Percentiles rank a stretch among this genome's conserved stretches.
phyloP scores from a whole-genome alignment of 2,797 vertebrate species.

The Bovichtus variegatus region DNA sequence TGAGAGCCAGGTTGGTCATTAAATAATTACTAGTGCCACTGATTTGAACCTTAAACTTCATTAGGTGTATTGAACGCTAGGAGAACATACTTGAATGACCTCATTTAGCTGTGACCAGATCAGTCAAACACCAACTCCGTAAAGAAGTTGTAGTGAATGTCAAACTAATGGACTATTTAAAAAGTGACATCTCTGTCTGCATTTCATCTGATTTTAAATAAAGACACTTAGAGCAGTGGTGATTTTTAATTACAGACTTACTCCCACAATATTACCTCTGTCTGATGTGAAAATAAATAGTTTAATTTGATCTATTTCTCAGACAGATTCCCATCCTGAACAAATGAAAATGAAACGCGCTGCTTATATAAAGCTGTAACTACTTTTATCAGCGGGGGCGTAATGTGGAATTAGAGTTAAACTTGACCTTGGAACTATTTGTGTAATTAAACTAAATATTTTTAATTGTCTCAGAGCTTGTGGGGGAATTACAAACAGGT shows the following conservation, averaged over 20 bases:
- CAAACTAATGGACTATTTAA: conserved; percentile 39
- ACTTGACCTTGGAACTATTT: conserved; percentile 36
- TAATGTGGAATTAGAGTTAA: conserved; percentile 3
- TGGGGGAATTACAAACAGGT: conserved; percentile 34
- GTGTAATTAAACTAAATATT: conserved; percentile 48
- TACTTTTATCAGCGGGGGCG: not conserved
- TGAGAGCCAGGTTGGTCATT: conserved; percentile 16
- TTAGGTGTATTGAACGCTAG: conserved; percentile 26
- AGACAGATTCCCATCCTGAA: not conserved
- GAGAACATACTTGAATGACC: conserved; percentile 7
- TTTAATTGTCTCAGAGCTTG: conserved; percentile 48
- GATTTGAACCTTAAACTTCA: conserved; percentile 43
- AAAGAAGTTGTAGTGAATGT: conserved; percentile 22
- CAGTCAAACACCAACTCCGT: conserved; percentile 15
- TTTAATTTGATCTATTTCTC: conserved; percentile 33
- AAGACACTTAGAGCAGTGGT: conserved; percentile 11
- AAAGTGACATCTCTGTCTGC: conserved; percentile 23
- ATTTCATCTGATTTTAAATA: conserved; percentile 34
- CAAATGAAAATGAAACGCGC: not conserved
- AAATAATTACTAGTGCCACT: conserved; percentile 37
- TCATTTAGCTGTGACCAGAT: conserved; percentile 21
- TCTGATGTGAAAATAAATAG: not conserved
- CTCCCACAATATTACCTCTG: not conserved
- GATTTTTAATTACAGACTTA: conserved; percentile 28
- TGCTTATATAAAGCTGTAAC: conserved; percentile 21